A percentile compares a stretch with the other conserved stretches of the same genome.
Conservation (phyloP, 1,140 invertebrate genomes). For the Vollenhovia emeryi region DNA sequence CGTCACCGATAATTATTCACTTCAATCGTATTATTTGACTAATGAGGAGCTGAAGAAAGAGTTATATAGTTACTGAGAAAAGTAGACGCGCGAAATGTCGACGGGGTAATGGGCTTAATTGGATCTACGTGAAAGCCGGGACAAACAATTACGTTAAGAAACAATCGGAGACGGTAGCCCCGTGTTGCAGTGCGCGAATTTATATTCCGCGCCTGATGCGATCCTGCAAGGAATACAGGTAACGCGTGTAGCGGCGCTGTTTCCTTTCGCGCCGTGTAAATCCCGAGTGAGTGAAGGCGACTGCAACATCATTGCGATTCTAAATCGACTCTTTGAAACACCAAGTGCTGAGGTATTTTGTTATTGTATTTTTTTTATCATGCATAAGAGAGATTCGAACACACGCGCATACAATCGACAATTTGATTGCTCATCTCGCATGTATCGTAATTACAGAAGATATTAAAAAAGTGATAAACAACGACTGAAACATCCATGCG, state of each 20-base stretch:
- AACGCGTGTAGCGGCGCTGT: neutral
- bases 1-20: neutral
- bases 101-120: neutral
- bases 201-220: neutral
- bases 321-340: neutral
- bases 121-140: neutral
- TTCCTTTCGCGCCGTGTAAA: neutral
- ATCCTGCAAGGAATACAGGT: neutral
- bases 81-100: neutral
- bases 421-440: neutral
- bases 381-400: no score
- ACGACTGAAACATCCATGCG: no score
- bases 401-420: neutral
- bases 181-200: neutral
- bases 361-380: neutral
- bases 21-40: neutral
- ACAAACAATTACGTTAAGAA: conserved; percentile 26
- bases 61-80: neutral
- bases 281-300: neutral
- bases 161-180: neutral
- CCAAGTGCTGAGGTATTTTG: neutral
- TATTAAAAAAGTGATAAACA: no score
- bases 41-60: neutral
- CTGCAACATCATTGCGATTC: conserved; percentile 7
- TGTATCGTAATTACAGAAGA: neutral